These are phyloP conservation scores for Sphaerodactylus townsendi DNA, from an alignment of 2,113 vertebrate genomes.

Conservation along the genomic window DNA sequence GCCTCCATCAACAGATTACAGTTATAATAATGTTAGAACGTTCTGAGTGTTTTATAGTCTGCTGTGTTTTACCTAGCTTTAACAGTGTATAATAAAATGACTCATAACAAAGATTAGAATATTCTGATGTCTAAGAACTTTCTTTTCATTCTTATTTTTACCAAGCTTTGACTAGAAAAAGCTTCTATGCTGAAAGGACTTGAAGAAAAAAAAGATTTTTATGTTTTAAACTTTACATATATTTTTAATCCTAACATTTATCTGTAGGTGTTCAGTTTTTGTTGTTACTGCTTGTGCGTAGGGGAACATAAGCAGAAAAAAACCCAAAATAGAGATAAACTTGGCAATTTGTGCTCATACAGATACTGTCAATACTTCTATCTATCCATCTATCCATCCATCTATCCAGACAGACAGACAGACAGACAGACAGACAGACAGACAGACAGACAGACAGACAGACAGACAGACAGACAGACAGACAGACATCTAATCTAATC, in stretches of 20 bases:
- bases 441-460: no score
- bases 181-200: accelerated
- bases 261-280: conserved; percentile 20
- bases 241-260: not conserved
- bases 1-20: not conserved
- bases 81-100: not conserved
- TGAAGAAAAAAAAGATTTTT: not conserved
- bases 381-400: no score
- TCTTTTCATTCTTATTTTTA: not conserved
- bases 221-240: not conserved
- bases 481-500: no score
- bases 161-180: not conserved
- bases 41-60: not conserved
- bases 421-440: no score
- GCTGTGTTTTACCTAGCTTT: not conserved
- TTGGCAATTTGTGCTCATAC: conserved; percentile 34
- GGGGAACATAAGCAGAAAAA: not conserved
- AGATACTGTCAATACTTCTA: conserved; percentile 17
- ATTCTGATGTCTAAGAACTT: not conserved
- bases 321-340: not conserved
- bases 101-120: not conserved
- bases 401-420: no score
- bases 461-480: no score
- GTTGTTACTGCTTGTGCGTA: conserved; percentile 14
- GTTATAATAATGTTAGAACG: not conserved